Conservation (phyloP, 2,113 vertebrate species). For the Propithecus coquereli region DNA sequence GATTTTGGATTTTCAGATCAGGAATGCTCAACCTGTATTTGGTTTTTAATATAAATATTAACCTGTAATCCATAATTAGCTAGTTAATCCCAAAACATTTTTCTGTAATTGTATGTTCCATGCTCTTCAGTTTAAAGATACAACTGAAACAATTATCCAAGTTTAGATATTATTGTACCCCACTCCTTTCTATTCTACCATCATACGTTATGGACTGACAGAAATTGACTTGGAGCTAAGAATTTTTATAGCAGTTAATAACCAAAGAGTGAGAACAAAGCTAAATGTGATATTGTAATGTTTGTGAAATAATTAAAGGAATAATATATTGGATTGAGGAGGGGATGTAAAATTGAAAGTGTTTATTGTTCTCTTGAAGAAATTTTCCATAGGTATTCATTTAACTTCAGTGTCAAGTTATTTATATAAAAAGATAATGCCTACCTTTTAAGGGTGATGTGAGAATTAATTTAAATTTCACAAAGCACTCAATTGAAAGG, state of each 20-base stretch:
- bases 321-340: not conserved
- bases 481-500: slow-evolving; percentile 40
- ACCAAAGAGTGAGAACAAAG: not conserved
- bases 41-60: not conserved
- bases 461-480: slow-evolving; percentile 67
- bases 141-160: not conserved
- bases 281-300: not conserved
- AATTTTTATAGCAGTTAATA: not conserved
- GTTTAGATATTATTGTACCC: not conserved
- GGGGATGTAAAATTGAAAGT: not conserved
- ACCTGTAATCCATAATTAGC: not conserved
- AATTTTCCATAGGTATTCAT: slow-evolving; percentile 29
- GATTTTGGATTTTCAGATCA: not conserved
- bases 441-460: slow-evolving; percentile 29
- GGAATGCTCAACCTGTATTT: not conserved
- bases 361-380: not conserved
- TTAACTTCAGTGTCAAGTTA: slow-evolving; percentile 55
- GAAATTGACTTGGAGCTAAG: not conserved
- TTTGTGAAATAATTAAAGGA: slow-evolving; percentile 18
- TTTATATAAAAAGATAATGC: slow-evolving; percentile 56
- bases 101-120: not conserved
- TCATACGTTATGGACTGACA: not conserved
- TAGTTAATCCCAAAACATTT: not conserved
- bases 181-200: not conserved
- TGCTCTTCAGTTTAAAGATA: not conserved